These are phyloP conservation scores for Proterorhinus semilunaris DNA, from an alignment of 2,113 vertebrate species.

Conservation along the genomic window DNA sequence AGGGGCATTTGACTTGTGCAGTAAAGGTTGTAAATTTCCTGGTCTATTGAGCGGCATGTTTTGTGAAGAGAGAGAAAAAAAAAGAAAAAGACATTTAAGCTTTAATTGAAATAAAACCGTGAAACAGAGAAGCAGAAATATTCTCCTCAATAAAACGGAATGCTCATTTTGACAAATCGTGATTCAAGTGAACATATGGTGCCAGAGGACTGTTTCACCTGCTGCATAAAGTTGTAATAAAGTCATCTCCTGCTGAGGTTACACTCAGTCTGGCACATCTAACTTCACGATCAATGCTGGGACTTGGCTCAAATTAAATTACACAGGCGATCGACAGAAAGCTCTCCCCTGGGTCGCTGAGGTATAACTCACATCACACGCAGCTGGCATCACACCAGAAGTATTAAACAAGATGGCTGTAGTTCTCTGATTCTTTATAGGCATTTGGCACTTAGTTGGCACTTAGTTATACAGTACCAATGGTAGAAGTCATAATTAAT, in stretches of 20 bases:
- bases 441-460: too few relatives aligned
- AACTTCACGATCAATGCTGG: slow-evolving; percentile 43
- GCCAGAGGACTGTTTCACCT: slow-evolving; percentile 8
- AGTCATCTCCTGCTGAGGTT: slow-evolving; percentile 27
- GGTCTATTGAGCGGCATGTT: neutral
- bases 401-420: neutral
- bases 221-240: slow-evolving; percentile 4
- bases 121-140: neutral
- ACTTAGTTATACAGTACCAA: too few relatives aligned
- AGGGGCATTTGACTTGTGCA: neutral
- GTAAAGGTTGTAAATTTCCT: neutral
- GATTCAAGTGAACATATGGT: slow-evolving; percentile 10
- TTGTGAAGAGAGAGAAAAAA: neutral
- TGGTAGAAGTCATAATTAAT: too few relatives aligned
- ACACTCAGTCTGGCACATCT: slow-evolving; percentile 17
- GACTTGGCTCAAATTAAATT: slow-evolving; percentile 34
- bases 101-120: slow-evolving; percentile 1
- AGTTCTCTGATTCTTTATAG: too few relatives aligned
- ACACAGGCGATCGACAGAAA: slow-evolving; percentile 33
- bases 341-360: slow-evolving; percentile 30
- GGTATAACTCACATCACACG: slow-evolving; percentile 35
- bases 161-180: slow-evolving; percentile 33
- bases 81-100: slow-evolving; percentile 1
- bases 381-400: slow-evolving; percentile 31
- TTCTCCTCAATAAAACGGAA: slow-evolving; percentile 1